A percentile compares a stretch with the other conserved stretches of the same genome.
These are phyloP conservation scores for Cromileptes altivelis DNA, from an alignment of 2,113 vertebrate species.

Conservation along the genomic window DNA sequence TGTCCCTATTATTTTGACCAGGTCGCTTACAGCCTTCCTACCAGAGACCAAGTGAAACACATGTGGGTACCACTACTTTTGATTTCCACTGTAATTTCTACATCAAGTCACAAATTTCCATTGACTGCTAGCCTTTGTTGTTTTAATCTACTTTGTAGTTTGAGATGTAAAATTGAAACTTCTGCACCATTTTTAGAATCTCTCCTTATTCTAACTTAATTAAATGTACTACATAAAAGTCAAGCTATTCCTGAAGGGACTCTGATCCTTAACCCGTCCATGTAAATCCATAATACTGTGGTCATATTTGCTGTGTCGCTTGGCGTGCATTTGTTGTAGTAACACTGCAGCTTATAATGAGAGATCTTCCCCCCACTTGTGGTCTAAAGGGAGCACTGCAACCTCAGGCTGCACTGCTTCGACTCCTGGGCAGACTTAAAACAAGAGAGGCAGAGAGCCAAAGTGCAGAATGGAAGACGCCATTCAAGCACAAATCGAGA, in stretches of 20 bases:
- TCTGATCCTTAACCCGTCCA: neutral
- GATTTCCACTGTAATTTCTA: neutral
- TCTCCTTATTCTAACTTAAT: neutral
- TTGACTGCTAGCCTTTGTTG: neutral
- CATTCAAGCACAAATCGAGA: neutral
- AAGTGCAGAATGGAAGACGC: neutral
- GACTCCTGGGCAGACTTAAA: constrained; percentile 28
- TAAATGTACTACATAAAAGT: neutral
- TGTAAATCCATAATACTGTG: neutral
- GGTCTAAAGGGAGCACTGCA: constrained; percentile 56
- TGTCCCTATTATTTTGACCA: constrained; percentile 64
- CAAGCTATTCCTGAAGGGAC: neutral
- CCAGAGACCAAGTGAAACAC: neutral
- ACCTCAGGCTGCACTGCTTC: constrained; percentile 52
- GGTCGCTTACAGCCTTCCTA: constrained; percentile 39
- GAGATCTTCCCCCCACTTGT: constrained; percentile 45
- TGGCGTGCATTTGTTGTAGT: neutral
- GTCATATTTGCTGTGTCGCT: neutral
- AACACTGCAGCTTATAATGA: neutral
- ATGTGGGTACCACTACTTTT: constrained; percentile 18
- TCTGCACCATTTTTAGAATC: neutral
- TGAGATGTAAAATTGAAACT: neutral
- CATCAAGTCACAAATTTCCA: neutral
- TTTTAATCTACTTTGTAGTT: neutral
- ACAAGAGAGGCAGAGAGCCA: constrained; percentile 2